A percentile compares a stretch with the other conserved stretches of the same genome.
These are phyloP conservation scores for Drosophila infuscata DNA, from an alignment of 2,888 invertebrate species.

Conservation along the genomic window DNA sequence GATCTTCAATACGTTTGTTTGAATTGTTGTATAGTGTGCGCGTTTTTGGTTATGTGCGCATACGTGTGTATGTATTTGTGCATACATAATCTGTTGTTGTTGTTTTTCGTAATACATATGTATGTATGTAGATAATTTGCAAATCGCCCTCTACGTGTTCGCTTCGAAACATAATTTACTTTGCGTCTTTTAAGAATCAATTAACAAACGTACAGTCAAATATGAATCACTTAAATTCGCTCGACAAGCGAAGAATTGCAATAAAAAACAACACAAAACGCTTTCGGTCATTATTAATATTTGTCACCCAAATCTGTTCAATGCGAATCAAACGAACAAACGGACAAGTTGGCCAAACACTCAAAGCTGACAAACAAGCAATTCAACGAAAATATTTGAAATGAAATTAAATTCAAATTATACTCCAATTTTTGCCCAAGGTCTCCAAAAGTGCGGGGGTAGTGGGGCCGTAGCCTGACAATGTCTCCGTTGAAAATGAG, in stretches of 20 bases:
- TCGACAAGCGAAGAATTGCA: not conserved
- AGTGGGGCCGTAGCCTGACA: conserved; percentile 28
- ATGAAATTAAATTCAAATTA: conserved; percentile 66
- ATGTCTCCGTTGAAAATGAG: conserved; percentile 56
- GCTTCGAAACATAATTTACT: conserved; percentile 23
- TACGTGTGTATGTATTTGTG: not conserved
- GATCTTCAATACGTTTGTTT: not conserved
- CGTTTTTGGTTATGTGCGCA: not conserved
- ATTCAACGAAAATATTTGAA: conserved; percentile 47
- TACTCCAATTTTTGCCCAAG: conserved; percentile 51
- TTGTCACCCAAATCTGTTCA: conserved; percentile 48
- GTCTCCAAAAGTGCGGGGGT: not conserved
- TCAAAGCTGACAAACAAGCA: conserved; percentile 14
- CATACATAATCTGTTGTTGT: not conserved
- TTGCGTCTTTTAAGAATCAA: conserved; percentile 27
- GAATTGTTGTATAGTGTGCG: conserved; percentile 7
- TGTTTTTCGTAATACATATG: not conserved
- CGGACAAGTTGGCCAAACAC: conserved; percentile 18
- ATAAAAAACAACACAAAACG: conserved; percentile 5
- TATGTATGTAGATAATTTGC: not conserved
- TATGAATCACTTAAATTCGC: conserved; percentile 35
- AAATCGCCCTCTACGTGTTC: not conserved
- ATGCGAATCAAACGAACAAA: conserved; percentile 30
- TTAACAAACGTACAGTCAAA: conserved; percentile 40
- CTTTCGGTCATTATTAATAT: conserved; percentile 34